phyloP scores from a whole-genome alignment of 1,140 invertebrate genomes.

The Procambarus virginalis region DNA sequence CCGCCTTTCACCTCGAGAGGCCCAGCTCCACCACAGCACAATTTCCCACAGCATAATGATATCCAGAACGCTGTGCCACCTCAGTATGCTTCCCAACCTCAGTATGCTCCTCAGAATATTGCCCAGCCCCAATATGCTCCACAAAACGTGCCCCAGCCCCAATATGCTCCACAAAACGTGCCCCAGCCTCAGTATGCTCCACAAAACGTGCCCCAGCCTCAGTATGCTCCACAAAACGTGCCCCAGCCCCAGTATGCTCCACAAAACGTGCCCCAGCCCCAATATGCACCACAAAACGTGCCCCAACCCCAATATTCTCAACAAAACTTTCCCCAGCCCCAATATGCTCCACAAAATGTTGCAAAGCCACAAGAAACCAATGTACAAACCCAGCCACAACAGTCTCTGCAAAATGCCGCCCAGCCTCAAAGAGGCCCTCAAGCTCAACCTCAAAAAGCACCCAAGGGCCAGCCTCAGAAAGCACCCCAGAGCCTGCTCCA shows the following conservation, averaged over 20 bases:
- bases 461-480: neutral
- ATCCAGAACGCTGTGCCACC: neutral
- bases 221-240: neutral
- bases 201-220: neutral
- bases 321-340: neutral
- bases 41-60: conserved; percentile 12
- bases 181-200: neutral
- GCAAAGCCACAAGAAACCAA: neutral
- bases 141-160: too few species aligned
- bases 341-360: neutral
- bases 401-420: too few species aligned
- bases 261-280: neutral
- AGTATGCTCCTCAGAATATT: neutral
- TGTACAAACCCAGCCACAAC: too few species aligned
- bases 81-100: conserved; percentile 1
- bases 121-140: too few species aligned
- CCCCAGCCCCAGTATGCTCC: neutral
- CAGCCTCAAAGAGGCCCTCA: neutral
- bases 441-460: neutral
- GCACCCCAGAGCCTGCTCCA: neutral
- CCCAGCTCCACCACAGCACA: neutral
- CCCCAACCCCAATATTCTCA: neutral
- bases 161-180: conserved; percentile 5
- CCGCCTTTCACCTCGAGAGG: neutral
- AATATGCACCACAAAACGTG: neutral